A percentile compares a stretch with the other conserved stretches of the same genome.
Conservation (phyloP, 2,888 invertebrate species). For the Melinopterus prodromus region DNA sequence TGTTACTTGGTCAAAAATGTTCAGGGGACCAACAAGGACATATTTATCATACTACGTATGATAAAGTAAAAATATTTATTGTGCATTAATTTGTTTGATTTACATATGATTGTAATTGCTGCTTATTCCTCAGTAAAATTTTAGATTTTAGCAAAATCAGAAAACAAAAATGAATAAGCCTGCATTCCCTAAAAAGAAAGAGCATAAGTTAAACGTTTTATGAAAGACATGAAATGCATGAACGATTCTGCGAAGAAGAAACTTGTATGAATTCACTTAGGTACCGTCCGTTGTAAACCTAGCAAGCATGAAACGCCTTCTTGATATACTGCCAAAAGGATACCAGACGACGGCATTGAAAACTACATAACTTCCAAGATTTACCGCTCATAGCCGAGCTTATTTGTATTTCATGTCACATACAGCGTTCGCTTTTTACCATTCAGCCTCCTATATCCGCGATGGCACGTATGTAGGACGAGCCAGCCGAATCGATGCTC, state of each 20-base stretch:
- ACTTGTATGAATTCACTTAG: neutral
- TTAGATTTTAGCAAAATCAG: too few species aligned
- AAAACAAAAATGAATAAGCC: too few species aligned
- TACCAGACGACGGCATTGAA: neutral
- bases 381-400: neutral
- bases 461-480: neutral
- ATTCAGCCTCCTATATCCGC: neutral
- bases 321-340: neutral
- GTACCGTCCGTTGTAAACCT: neutral
- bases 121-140: too few species aligned
- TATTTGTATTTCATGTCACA: slow-evolving; percentile 4
- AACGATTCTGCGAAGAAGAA: neutral
- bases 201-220: neutral
- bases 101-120: too few species aligned
- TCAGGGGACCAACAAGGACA: too few species aligned
- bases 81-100: too few species aligned
- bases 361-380: neutral
- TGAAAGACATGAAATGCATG: neutral
- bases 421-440: slow-evolving; percentile 4
- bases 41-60: too few species aligned
- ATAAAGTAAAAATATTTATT: too few species aligned
- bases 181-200: too few species aligned
- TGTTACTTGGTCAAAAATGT: too few species aligned
- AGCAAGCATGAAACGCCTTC: neutral
- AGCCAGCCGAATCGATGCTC: neutral